Base-by-base conservation (phyloP, 2,113 vertebrate species). In the Hemichromis elongatus region DNA sequence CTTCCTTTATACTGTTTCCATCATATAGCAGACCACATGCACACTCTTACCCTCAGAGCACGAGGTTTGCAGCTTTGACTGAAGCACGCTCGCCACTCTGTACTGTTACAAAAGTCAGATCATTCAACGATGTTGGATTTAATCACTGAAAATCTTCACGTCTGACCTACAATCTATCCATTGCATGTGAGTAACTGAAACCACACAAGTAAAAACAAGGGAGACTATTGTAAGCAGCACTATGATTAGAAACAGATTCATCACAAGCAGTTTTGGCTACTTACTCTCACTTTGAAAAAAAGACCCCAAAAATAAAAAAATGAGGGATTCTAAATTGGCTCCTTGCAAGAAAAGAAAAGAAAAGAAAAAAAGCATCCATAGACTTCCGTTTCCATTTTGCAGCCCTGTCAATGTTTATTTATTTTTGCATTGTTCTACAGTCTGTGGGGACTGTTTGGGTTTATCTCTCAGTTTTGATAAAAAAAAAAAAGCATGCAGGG, bases 401-500 rank as follows among this genome's bases (percentile, higher is more conserved):
- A 61, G 24, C 21, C 33, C 21, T 73, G 79, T 70, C 19, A 52
- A 45, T 3, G 53, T 87, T 61, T 89, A 89, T 92, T 93, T 90
- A 30, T 84, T 40, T 92, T 84, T 82, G 81, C 63, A 93, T 92
- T 94, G 92, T 94, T 92, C 86, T 70, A 13, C 53, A 80, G 55
- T 73, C 21, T 35, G 26, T 5, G n/a, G 37, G 59, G 63, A 61
- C 24, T 56, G 77, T 84, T 88, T 79, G 53, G 35, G 24, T 79
- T 85, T 85, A 78, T 78, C 21, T 70, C 35, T 45, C 12, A 66
- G 30, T 70, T 54, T 19, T 9, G 26, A 63, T 3, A 13, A 54
- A 70, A 47, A 57, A 63, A 42, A 57, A 45, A 59, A 52, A 45
- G 35, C 30, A 14, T 12, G 61, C 84, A 40, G 28, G 24, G 55